Conservation (phyloP, 2,888 invertebrate genomes). For the Philhelius pedissequus region DNA sequence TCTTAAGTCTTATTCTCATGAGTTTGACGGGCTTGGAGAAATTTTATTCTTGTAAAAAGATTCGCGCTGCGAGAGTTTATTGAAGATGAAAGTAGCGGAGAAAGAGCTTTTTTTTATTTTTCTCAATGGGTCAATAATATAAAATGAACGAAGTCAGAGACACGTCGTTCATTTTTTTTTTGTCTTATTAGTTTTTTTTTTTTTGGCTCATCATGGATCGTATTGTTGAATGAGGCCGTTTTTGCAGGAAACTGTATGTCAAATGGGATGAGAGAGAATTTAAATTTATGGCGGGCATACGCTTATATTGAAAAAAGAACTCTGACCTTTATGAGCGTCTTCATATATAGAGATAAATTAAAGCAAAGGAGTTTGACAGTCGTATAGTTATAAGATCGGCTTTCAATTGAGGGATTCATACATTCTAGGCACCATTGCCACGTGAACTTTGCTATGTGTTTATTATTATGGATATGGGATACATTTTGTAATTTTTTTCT, state of each 20-base stretch:
- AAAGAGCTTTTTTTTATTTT: conserved; percentile 25
- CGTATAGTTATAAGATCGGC: neutral
- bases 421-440: neutral
- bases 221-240: conserved; percentile 28
- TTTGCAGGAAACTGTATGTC: conserved; percentile 56
- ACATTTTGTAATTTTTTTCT: too few species aligned
- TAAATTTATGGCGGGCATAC: conserved; percentile 38
- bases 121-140: conserved; percentile 59
- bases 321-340: conserved; percentile 12
- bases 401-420: neutral
- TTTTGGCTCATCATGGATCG: conserved; percentile 14
- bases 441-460: neutral
- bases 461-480: too few species aligned
- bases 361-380: neutral
- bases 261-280: conserved; percentile 23
- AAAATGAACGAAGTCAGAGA: conserved; percentile 33
- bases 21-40: conserved; percentile 47
- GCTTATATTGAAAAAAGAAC: neutral
- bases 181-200: neutral
- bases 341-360: neutral
- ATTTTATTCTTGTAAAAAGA: neutral
- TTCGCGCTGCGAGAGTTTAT: conserved; percentile 1
- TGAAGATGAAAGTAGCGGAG: conserved; percentile 45
- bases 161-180: neutral
- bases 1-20: conserved; percentile 2